phyloP scores from a whole-genome alignment of 2,888 invertebrate species.

The Andrena marginata region DNA sequence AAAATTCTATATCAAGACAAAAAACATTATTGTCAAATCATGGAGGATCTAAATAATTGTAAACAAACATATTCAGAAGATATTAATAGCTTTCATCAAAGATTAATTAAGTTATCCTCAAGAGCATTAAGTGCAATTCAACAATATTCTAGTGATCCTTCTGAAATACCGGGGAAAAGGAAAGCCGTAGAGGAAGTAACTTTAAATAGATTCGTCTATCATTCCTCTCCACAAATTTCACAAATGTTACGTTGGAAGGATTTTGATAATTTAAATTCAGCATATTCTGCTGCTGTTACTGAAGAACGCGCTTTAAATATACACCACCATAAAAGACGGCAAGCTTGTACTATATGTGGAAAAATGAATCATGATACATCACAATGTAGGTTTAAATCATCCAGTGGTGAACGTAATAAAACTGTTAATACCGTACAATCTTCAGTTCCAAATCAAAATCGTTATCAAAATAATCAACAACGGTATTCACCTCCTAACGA shows the following conservation, averaged over 20 bases:
- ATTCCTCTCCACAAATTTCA: neutral
- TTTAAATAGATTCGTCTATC: neutral
- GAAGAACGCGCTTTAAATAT: constrained; percentile 20
- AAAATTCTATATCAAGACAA: constrained; percentile 15
- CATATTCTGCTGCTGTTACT: neutral
- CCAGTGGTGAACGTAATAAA: neutral
- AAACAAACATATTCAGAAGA: neutral
- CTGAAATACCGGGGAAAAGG: too few relatives aligned
- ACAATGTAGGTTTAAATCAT: neutral
- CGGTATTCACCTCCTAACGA: too few relatives aligned
- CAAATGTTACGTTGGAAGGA: constrained; percentile 14
- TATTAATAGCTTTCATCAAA: constrained; percentile 14
- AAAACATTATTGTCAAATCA: constrained; percentile 35
- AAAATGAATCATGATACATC: constrained; percentile 3
- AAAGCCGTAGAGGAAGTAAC: too few relatives aligned
- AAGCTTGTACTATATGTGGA: constrained; percentile 3
- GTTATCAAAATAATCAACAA: too few relatives aligned
- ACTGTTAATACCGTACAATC: neutral
- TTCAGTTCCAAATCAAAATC: too few relatives aligned
- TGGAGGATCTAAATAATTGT: constrained; percentile 28
- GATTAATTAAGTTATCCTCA: constrained; percentile 18
- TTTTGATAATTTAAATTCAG: constrained; percentile 23
- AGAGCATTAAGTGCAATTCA: constrained; percentile 9
- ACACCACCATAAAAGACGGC: neutral
- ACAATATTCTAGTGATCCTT: neutral